Base-by-base conservation (phyloP, 2,888 invertebrate genomes). In the Laspeyria flexula region DNA sequence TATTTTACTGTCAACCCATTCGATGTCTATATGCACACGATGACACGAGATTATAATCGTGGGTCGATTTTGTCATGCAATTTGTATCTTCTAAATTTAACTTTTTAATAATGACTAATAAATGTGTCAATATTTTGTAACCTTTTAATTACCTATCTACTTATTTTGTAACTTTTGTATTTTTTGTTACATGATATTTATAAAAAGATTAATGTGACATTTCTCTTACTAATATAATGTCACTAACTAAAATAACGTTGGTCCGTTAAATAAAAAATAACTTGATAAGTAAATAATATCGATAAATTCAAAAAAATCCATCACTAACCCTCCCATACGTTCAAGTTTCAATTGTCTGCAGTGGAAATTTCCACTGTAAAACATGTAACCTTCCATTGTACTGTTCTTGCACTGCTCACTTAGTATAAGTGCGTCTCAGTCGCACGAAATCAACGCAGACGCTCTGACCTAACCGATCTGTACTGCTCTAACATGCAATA, bases 361-460 rank as follows among this genome's bases (percentile, higher is more conserved):
- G 88, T 91, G 92, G 92, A 92, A 92, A 91, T 86, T 92, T 92
- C 92, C 92, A 90, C 86, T 79, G 71, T 85, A 81, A 86, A 89
- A 88, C 88, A 90, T 89, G 90, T 88, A 90, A 91, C 85, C 84
- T 83, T 90, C 81, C 72, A 71, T 75, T 58, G 64, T 58, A 68
- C 86, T 78, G 60, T 71, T 91, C 86, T 71, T 63, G 73, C 90
- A 54, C 54, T 43, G 13, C 16, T 39, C 48, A 64, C 65, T 71
- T 64, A 50, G 34, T 60, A 73, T 90, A 85, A 69, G 12, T 64
- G 58, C 74, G 52, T 90, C 85, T 83, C 84, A 53, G 60, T 92
- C 75, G 47, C 73, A 70, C 81, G 57, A 68, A 85, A 83, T 89
- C 83, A 76, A 90, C 90, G 88, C 85, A 86, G 90, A 71, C 90